These are phyloP conservation scores for Kobus ellipsiprymnus DNA, from an alignment of 2,113 vertebrate species.

Conservation along the genomic window DNA sequence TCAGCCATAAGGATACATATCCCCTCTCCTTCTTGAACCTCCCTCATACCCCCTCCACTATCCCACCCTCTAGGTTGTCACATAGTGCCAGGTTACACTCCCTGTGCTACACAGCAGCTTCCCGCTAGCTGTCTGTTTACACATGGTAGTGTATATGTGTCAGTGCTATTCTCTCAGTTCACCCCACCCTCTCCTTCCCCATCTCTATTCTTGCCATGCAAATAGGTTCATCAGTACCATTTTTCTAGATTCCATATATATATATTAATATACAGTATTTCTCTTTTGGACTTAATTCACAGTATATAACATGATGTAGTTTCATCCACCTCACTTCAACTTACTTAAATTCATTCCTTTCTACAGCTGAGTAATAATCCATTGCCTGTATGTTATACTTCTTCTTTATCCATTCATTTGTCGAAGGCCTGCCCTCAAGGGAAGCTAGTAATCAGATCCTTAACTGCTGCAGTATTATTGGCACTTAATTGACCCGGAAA, in stretches of 20 bases:
- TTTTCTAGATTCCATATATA: too few relatives aligned
- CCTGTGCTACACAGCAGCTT: neutral
- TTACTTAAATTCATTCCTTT: neutral
- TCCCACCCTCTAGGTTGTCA: neutral
- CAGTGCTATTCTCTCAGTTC: neutral
- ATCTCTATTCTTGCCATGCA: too few relatives aligned
- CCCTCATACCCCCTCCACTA: rapidly evolving
- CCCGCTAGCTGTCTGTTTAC: neutral
- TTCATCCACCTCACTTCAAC: neutral
- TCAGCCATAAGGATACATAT: neutral
- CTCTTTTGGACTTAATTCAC: neutral
- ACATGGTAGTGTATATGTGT: neutral
- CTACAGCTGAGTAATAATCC: neutral
- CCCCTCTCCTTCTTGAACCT: neutral
- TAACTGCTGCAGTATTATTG: neutral
- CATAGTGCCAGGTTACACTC: neutral
- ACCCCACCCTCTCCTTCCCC: neutral
- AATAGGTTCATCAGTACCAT: too few relatives aligned
- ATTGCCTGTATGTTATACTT: neutral
- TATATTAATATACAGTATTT: neutral
- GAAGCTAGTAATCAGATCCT: neutral
- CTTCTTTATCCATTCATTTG: neutral
- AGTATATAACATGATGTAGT: neutral
- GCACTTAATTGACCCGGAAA: neutral
- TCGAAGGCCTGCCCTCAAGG: neutral